Evolutionary conservation across 2,113 vertebrate genomes (phyloP).

Genomic region (Gadus macrocephalus): DNA sequence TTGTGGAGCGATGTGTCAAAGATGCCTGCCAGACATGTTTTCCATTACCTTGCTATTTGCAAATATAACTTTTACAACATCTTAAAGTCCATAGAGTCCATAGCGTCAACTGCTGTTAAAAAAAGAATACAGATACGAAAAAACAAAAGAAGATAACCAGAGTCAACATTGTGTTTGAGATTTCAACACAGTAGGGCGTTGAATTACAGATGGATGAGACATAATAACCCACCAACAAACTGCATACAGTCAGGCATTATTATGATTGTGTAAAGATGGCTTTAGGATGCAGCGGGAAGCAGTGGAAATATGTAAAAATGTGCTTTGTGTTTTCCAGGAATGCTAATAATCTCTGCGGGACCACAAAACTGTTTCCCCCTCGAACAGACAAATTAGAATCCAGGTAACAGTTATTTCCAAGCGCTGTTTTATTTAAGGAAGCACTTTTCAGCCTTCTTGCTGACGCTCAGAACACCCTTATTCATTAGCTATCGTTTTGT

Average conservation of each 20-base stretch:
- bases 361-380: background rate
- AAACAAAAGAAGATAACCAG: too few species aligned
- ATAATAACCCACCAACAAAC: too few species aligned
- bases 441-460: background rate
- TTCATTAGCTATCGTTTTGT: background rate
- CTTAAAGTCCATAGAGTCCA: background rate
- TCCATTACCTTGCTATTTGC: conserved; percentile 7
- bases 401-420: conserved; percentile 1
- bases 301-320: background rate
- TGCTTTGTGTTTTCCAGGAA: background rate
- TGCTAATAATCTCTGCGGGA: conserved; percentile 3
- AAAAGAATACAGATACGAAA: background rate
- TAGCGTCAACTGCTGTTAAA: background rate
- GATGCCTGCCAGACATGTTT: background rate
- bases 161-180: too few species aligned
- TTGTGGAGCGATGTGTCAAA: conserved; percentile 17
- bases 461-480: background rate
- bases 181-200: too few species aligned
- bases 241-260: too few species aligned
- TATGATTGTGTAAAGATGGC: background rate
- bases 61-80: background rate
- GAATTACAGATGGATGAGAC: too few species aligned
- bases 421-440: background rate
- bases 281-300: background rate
- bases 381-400: conserved; percentile 15